These are phyloP conservation scores for Lepidurus couesii DNA, from an alignment of 1,140 invertebrate species.

Conservation along the genomic window DNA sequence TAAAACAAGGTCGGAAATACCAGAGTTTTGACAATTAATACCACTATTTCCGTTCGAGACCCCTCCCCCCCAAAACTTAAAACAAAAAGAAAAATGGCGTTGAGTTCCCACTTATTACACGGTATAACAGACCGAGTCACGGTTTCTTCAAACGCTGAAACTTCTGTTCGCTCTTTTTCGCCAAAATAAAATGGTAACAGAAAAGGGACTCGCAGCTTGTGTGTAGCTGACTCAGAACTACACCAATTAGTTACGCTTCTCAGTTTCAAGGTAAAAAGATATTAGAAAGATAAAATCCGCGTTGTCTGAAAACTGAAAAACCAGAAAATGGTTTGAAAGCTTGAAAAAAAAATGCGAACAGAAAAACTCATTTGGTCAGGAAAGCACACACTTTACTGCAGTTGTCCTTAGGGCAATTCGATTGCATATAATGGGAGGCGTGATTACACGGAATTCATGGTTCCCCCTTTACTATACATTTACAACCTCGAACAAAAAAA, in stretches of 20 bases:
- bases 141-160: too few species aligned
- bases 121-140: too few species aligned
- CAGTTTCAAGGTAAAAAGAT: not conserved
- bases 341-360: too few species aligned
- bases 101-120: too few species aligned
- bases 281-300: not conserved
- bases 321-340: too few species aligned
- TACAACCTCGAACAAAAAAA: not conserved
- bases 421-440: conserved; percentile 11
- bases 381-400: not conserved
- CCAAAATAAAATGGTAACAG: too few species aligned
- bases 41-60: too few species aligned
- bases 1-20: too few species aligned
- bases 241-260: not conserved
- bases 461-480: not conserved
- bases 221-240: not conserved
- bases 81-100: too few species aligned
- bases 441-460: not conserved
- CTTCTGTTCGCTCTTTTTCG: too few species aligned
- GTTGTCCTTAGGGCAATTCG: not conserved
- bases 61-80: too few species aligned
- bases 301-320: not conserved
- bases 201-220: not conserved
- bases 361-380: not conserved
- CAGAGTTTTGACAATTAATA: too few species aligned